phyloP scores from a whole-genome alignment of 2,888 invertebrate genomes.

The Leptarthrus brevirostris region DNA sequence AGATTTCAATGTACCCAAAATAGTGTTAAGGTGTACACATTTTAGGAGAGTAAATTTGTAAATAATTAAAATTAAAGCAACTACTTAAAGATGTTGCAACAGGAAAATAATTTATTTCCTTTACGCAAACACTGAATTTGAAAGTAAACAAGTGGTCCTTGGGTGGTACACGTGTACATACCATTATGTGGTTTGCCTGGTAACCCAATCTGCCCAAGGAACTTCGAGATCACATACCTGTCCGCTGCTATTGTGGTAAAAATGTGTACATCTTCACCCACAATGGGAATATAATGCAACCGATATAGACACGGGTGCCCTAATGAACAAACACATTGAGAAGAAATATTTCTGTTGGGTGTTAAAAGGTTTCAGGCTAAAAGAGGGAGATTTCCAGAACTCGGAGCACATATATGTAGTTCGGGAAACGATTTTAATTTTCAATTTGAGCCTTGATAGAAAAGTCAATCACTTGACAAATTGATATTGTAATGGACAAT shows the following conservation, averaged over 20 bases:
- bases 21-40: no score
- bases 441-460: conserved; percentile 41
- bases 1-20: no score
- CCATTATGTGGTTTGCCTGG: not conserved
- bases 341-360: conserved; percentile 8
- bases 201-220: conserved; percentile 12
- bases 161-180: not conserved
- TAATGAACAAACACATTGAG: conserved; percentile 35
- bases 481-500: conserved; percentile 42
- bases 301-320: conserved; percentile 7
- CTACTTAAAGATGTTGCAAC: no score
- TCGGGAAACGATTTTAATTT: conserved; percentile 29
- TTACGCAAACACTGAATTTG: not conserved
- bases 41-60: no score
- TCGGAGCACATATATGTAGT: not conserved
- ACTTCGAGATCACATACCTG: not conserved
- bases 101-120: no score
- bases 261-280: not conserved
- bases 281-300: conserved; percentile 12
- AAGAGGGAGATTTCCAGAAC: not conserved
- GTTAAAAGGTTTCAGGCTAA: conserved; percentile 6
- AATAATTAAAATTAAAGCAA: no score
- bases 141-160: conserved; percentile 23
- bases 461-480: conserved; percentile 43
- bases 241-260: conserved; percentile 9